phyloP scores from a whole-genome alignment of 2,113 vertebrate genomes.

The Colossoma macropomum region DNA sequence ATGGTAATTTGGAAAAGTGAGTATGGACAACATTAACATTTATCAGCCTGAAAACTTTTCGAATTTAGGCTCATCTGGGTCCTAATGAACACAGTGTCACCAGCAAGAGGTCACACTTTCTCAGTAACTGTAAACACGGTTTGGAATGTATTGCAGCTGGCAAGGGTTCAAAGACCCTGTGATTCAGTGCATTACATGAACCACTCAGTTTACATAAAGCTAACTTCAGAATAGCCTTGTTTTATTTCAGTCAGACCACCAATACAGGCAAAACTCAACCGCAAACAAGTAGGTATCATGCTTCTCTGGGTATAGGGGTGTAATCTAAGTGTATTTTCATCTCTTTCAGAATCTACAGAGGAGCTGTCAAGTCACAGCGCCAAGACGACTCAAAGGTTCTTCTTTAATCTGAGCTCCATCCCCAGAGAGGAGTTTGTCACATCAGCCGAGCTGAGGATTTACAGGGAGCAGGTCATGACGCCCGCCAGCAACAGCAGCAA shows the following conservation, averaged over 20 bases:
- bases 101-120: conserved; percentile 14
- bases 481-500: conserved; percentile 61
- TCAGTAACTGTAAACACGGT: conserved; percentile 31
- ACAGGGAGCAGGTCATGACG: conserved; percentile 81
- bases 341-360: conserved; percentile 82
- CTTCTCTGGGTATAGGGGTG: not conserved
- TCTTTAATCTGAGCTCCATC: conserved; percentile 88
- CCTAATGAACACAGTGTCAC: conserved; percentile 4
- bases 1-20: not conserved
- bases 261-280: too few relatives aligned
- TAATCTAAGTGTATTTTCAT: conserved; percentile 14
- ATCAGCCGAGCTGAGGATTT: conserved; percentile 89
- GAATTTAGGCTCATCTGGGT: not conserved
- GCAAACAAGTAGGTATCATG: too few relatives aligned
- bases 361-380: conserved; percentile 79
- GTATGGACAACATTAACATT: not conserved
- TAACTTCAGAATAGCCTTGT: conserved; percentile 9
- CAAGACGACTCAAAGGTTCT: conserved; percentile 82
- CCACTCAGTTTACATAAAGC: conserved; percentile 19
- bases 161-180: conserved; percentile 21
- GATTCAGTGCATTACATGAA: not conserved
- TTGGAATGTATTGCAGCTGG: conserved; percentile 17
- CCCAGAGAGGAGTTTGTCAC: conserved; percentile 84
- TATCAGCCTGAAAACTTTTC: not conserved
- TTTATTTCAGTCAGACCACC: too few relatives aligned